phyloP scores from a whole-genome alignment of 2,888 invertebrate genomes.

The Neoascia interrupta region DNA sequence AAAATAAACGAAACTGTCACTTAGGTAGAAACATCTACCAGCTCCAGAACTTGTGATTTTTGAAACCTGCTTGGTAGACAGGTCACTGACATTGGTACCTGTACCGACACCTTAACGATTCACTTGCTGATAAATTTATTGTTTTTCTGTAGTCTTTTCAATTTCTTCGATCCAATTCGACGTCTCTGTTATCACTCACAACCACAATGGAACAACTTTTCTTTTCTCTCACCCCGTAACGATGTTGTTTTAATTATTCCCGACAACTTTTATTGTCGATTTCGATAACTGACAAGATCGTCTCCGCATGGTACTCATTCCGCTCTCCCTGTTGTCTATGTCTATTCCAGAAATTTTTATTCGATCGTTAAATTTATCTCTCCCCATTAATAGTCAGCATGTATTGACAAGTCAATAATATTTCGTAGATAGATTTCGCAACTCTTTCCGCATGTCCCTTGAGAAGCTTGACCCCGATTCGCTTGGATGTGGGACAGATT shows the following conservation, averaged over 20 bases:
- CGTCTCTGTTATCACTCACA: constrained; percentile 22
- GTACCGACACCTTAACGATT: too few relatives aligned
- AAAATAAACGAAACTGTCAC: too few relatives aligned
- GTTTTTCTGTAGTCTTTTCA: too few relatives aligned
- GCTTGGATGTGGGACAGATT: constrained; percentile 30
- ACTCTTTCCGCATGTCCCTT: neutral
- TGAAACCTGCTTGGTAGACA: too few relatives aligned
- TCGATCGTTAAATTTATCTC: neutral
- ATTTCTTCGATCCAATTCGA: too few relatives aligned
- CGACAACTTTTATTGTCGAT: constrained; percentile 11
- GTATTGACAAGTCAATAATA: too few relatives aligned
- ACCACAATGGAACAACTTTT: too few relatives aligned
- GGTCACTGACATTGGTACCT: too few relatives aligned
- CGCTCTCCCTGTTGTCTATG: neutral
- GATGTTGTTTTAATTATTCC: constrained; percentile 8
- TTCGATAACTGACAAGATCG: constrained; percentile 3
- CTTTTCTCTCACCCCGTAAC: neutral
- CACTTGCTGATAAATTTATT: too few relatives aligned
- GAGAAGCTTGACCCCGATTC: constrained; percentile 22
- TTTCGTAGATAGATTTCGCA: neutral
- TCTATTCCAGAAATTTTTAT: neutral
- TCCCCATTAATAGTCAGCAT: too few relatives aligned
- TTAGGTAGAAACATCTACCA: too few relatives aligned
- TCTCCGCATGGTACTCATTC: neutral
- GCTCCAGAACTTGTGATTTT: too few relatives aligned